Base-by-base conservation (phyloP, 2,113 vertebrate genomes). In the Seriola aureovittata region DNA sequence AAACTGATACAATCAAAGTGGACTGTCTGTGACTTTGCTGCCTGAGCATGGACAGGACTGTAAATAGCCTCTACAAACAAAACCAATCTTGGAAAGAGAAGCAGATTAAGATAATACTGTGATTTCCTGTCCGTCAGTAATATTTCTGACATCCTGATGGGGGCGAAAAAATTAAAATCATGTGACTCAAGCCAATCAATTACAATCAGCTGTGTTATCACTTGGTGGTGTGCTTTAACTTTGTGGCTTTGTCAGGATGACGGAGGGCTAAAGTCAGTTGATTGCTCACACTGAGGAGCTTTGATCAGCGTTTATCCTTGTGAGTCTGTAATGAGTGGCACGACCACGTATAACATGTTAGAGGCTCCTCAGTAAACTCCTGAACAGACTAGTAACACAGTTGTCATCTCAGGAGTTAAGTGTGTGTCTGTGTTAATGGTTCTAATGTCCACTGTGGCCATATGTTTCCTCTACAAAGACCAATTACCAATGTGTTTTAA, bases 281-380 rank as follows among this genome's bases (percentile, higher is more conserved):
- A 85, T 80, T 69, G 55, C n/a, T 84, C 82, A 58, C 59, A 73
- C 42, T 29, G 54, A 78, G 72, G 65, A 72, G 40, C n/a, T 81
- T 59, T 85, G 73, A 84, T 74, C 38, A 73, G 34, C n/a, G 19
- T 83, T 78, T 42, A 68, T 80, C 84, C 63, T 36, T 50, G 44
- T 23, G 44, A 79, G 44, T 70, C 25, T 66, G 34, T 17, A 79
- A 54, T 78, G 65, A 65, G 70, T 11, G 3, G 46, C 25, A 36
- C 0, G 2, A 64, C 23, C 42, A 25, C 48, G 6, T 54, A 12
- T 55, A 65, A 69, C 58, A 59, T 1, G 25, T 36, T 5, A 3
- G 29, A 38, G 29, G 55, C 74, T 60, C 25, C 52, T 68, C 40
- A 42, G 21, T 67, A 52, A 58, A 73, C 64, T 34, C 19, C 17